A percentile compares a stretch with the other conserved stretches of the same genome.
Evolutionary conservation across 2,797 vertebrate species (phyloP).

Genomic region (Eulemur albifrons): DNA sequence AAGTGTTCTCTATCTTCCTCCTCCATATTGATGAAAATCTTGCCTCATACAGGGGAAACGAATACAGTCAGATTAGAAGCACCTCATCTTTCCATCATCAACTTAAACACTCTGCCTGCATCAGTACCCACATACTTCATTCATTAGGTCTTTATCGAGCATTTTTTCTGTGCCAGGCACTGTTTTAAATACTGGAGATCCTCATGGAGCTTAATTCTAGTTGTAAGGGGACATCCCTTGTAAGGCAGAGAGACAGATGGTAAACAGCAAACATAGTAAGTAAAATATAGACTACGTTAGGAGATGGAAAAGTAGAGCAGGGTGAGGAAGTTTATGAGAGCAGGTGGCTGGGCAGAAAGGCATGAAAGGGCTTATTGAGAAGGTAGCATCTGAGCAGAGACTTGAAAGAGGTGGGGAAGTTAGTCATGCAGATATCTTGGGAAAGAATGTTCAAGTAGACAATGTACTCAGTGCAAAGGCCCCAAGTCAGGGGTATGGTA

Average conservation of each 20-base stretch:
- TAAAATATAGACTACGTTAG: neutral
- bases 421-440: neutral
- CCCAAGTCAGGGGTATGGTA: neutral
- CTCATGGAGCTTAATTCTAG: neutral
- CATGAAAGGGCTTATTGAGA: neutral
- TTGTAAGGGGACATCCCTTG: neutral
- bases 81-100: neutral
- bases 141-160: neutral
- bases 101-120: neutral
- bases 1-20: neutral
- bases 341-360: neutral
- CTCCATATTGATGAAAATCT: neutral
- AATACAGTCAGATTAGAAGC: neutral
- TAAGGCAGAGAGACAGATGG: neutral
- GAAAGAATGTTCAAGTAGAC: neutral
- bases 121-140: neutral
- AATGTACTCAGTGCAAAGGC: neutral
- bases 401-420: neutral
- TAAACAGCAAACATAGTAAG: neutral
- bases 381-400: neutral
- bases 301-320: neutral
- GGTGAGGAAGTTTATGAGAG: neutral
- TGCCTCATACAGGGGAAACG: neutral
- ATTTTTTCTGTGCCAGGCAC: neutral
- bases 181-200: neutral